These are phyloP conservation scores for Drosophila birchii DNA, from an alignment of 2,888 invertebrate species.

Conservation along the genomic window DNA sequence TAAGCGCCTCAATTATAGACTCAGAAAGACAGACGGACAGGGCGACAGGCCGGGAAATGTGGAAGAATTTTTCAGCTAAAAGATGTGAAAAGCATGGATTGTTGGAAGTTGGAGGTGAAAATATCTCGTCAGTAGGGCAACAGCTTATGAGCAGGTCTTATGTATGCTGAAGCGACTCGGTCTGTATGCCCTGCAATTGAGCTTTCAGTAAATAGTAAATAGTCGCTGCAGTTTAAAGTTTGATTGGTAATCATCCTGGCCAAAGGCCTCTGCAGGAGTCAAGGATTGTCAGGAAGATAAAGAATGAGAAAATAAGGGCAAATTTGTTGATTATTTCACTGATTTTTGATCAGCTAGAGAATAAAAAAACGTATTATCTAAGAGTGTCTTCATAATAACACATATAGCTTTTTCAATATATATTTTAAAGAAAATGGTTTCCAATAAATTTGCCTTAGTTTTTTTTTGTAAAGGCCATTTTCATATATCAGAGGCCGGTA, in stretches of 20 bases:
- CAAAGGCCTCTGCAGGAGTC: constrained; percentile 7
- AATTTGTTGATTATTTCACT: not conserved
- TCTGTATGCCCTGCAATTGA: constrained; percentile 58
- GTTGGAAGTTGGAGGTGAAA: not conserved
- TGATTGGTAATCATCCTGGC: constrained; percentile 46
- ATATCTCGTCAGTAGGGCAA: not conserved
- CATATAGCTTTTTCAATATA: not conserved
- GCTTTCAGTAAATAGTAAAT: constrained; percentile 59
- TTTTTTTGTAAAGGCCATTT: not conserved
- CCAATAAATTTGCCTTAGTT: not conserved
- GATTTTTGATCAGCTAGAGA: not conserved
- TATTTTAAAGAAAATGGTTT: not conserved
- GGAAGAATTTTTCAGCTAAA: constrained; percentile 58
- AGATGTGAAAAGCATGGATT: constrained; percentile 2
- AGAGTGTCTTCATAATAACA: not conserved
- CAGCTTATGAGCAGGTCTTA: constrained; percentile 16
- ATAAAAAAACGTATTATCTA: not conserved
- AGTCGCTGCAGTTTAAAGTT: constrained; percentile 24
- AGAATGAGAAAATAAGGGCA: too few species aligned
- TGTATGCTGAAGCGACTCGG: constrained; percentile 27
- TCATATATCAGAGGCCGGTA: constrained; percentile 4
- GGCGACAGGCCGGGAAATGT: constrained; percentile 23
- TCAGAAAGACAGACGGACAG: constrained; percentile 47
- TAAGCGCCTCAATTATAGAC: constrained; percentile 74
- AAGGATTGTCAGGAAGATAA: not conserved